Evolutionary conservation across 37 sponge, comb jelly and placozoan genomes (phyloP).

Genomic region (Haliclona indistincta): DNA sequence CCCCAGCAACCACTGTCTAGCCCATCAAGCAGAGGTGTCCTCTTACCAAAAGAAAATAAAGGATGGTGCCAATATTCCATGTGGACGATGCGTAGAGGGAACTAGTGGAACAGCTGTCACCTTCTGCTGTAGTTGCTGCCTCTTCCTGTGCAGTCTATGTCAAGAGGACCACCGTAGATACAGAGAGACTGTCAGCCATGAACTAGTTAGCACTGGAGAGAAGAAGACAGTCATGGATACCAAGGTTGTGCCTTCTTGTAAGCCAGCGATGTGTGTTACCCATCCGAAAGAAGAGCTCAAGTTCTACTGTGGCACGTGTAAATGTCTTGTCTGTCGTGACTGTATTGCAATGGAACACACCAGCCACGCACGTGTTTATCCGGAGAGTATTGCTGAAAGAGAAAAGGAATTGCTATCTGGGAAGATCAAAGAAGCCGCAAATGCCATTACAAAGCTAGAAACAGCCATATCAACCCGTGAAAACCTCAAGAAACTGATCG

Average conservation of each 20-base stretch:
- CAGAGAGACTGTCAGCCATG: constrained; percentile 27
- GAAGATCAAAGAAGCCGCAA: not conserved
- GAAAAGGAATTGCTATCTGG: not conserved
- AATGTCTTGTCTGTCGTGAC: constrained; percentile 42
- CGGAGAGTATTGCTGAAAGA: constrained; percentile 16
- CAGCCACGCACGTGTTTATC: constrained; percentile 14
- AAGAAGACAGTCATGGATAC: no score
- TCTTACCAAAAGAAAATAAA: constrained; percentile 24
- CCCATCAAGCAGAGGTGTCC: constrained; percentile 39
- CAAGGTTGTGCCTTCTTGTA: no score
- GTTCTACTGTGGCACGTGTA: constrained; percentile 40
- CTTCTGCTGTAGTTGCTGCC: constrained; percentile 44
- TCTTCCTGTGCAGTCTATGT: constrained; percentile 47
- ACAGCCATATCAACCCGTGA: constrained; percentile 26
- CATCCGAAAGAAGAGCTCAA: constrained; percentile 33
- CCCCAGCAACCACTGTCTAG: constrained; percentile 21
- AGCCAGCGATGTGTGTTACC: constrained; percentile 7
- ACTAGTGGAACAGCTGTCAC: constrained; percentile 29
- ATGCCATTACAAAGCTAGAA: constrained; percentile 3
- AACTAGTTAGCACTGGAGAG: constrained; percentile 11
- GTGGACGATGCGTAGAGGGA: constrained; percentile 30
- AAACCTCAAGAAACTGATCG: constrained; percentile 9
- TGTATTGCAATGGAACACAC: constrained; percentile 28
- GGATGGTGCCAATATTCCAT: not conserved
- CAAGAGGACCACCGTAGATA: constrained; percentile 21